A percentile compares a stretch with the other conserved stretches of the same genome.
phyloP scores from a whole-genome alignment of 30 jellyfish, hydroid and myxozoan species.

The Aurelia sp. region DNA sequence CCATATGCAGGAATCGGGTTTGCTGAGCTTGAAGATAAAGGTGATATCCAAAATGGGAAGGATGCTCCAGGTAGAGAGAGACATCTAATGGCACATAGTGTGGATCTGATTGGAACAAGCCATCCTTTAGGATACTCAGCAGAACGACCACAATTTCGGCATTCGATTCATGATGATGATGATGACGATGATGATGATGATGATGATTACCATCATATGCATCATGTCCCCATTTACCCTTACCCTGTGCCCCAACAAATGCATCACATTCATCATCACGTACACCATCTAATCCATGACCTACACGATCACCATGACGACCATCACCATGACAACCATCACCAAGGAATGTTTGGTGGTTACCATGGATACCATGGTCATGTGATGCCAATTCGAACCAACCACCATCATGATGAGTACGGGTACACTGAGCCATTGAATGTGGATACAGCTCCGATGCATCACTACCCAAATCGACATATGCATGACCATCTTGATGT shows the following conservation, averaged over 20 bases:
- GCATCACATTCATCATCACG: constrained; percentile 71
- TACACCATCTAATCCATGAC: constrained; percentile 54
- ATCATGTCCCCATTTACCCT: constrained; percentile 52
- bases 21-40: constrained; percentile 17
- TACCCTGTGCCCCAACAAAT: constrained; percentile 48
- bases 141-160: constrained; percentile 42
- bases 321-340: constrained; percentile 38
- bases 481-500: constrained; percentile 57
- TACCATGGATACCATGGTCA: constrained; percentile 60
- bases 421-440: constrained; percentile 64
- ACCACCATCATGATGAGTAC: constrained; percentile 50
- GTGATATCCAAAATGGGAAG: neutral
- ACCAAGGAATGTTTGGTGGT: constrained; percentile 64
- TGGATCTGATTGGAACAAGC: constrained; percentile 58
- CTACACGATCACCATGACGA: constrained; percentile 17
- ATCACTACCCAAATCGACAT: constrained; percentile 65
- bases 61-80: constrained; percentile 35
- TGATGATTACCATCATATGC: constrained; percentile 30
- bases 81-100: constrained; percentile 56
- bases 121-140: constrained; percentile 31
- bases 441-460: constrained; percentile 79
- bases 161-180: constrained; percentile 35
- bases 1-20: constrained; percentile 72
- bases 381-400: constrained; percentile 37
- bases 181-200: constrained; percentile 81